These are phyloP conservation scores for Oeneis ivallda DNA, from an alignment of 2,888 invertebrate species.

Conservation along the genomic window DNA sequence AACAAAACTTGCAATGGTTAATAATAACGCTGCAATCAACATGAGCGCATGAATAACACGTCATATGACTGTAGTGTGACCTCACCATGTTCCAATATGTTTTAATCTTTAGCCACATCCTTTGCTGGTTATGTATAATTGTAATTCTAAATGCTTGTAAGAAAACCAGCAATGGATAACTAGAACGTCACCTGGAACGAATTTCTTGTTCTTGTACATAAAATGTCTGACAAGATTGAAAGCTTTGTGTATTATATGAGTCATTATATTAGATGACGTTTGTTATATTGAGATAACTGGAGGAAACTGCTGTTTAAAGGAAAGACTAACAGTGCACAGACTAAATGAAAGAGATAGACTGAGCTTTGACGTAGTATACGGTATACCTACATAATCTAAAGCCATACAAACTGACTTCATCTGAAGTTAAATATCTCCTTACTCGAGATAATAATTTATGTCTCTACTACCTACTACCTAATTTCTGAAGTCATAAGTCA, in stretches of 20 bases:
- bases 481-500: too few relatives aligned
- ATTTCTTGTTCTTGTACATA: not conserved
- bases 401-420: too few relatives aligned
- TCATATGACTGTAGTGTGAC: conserved; percentile 1
- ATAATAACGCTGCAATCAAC: not conserved
- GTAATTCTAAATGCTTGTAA: not conserved
- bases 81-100: not conserved
- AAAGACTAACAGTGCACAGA: not conserved
- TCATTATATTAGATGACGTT: conserved; percentile 20
- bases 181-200: not conserved
- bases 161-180: conserved; percentile 39
- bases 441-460: too few relatives aligned
- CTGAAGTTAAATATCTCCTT: too few relatives aligned
- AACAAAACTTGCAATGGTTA: conserved; percentile 40
- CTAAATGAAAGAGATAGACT: not conserved
- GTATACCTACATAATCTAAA: too few relatives aligned
- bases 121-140: conserved; percentile 42
- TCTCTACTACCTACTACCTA: too few relatives aligned
- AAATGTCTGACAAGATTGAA: not conserved
- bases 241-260: conserved; percentile 4
- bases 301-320: conserved; percentile 10
- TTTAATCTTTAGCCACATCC: conserved; percentile 17
- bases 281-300: conserved; percentile 13
- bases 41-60: not conserved
- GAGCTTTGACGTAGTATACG: not conserved